Conservation (phyloP, 2,113 vertebrate species). For the Urocynchramus pylzowi region DNA sequence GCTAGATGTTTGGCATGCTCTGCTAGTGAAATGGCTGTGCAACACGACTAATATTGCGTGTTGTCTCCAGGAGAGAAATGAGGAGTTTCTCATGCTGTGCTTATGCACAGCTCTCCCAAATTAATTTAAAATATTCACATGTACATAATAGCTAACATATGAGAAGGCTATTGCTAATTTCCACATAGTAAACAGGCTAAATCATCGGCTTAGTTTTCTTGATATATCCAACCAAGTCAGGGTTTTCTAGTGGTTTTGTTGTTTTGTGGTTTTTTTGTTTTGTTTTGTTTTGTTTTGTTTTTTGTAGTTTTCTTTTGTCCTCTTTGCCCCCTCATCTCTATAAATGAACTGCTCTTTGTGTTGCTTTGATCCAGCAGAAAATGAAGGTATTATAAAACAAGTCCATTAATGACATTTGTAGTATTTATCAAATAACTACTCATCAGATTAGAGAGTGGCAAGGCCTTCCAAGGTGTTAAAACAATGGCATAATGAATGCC, state of each 20-base stretch:
- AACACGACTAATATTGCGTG: accelerated
- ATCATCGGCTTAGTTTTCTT: background rate
- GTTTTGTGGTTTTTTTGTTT: background rate
- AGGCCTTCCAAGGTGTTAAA: background rate
- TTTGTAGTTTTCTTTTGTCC: background rate
- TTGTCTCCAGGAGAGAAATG: background rate
- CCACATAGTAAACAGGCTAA: background rate
- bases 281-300: background rate
- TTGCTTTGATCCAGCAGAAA: background rate
- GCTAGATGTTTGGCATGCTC: background rate
- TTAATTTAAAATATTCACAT: background rate
- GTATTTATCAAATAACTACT: background rate
- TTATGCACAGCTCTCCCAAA: background rate
- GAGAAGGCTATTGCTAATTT: background rate
- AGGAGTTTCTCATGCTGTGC: background rate
- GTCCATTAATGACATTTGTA: background rate
- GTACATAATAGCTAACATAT: background rate
- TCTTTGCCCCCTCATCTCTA: background rate
- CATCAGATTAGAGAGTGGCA: background rate
- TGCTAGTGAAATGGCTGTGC: background rate
- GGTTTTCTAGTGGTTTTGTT: background rate
- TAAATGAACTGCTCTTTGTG: background rate
- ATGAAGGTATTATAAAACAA: background rate
- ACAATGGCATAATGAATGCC: background rate
- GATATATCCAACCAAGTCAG: background rate